Evolutionary conservation across 2,888 invertebrate species (phyloP).

Genomic region (Lepeophtheirus nordmannii): DNA sequence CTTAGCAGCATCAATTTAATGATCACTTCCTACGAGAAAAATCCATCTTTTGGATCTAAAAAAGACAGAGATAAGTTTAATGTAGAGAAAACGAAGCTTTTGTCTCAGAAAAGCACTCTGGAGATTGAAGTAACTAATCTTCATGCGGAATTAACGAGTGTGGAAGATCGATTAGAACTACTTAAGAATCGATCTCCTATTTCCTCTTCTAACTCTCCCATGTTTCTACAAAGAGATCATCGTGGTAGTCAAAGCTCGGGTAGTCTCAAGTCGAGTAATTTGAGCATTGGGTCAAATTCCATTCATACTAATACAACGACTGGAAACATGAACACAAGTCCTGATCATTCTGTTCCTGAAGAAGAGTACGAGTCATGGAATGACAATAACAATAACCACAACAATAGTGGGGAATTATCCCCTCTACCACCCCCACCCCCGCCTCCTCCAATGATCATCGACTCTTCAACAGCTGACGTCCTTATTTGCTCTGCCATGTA

Average conservation of each 20-base stretch:
- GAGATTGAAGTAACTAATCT: neutral
- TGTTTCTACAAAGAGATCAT: neutral
- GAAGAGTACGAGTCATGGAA: neutral
- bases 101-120: neutral
- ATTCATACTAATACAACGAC: neutral
- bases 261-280: conserved; percentile 7
- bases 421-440: neutral
- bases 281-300: neutral
- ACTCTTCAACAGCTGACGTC: neutral
- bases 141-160: neutral
- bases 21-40: conserved; percentile 11
- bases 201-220: neutral
- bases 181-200: conserved; percentile 12
- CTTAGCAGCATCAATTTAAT: neutral
- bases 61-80: conserved; percentile 8
- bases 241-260: conserved; percentile 13
- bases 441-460: neutral
- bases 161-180: neutral
- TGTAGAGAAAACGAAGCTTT: neutral
- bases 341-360: neutral
- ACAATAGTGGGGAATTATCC: neutral
- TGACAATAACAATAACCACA: neutral
- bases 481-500: conserved; percentile 9
- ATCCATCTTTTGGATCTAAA: conserved; percentile 7
- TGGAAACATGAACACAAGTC: conserved; percentile 11